These are phyloP conservation scores for Onychomys arenicola DNA, from an alignment of 2,797 vertebrate species.

Conservation along the genomic window DNA sequence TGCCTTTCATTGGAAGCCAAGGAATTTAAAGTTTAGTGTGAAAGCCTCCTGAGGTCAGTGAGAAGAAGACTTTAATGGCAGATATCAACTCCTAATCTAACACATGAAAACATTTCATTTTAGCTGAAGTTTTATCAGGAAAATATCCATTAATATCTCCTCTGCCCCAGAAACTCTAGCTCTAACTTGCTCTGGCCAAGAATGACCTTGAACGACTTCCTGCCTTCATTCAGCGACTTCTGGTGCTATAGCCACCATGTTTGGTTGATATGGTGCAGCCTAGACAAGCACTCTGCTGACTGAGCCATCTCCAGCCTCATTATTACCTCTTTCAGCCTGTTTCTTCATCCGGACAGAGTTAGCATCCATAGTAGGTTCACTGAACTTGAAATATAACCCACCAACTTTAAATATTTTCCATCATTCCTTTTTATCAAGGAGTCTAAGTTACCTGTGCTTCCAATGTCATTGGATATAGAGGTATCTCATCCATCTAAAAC, in stretches of 20 bases:
- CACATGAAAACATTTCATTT: background rate
- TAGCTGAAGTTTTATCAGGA: background rate
- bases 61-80: background rate
- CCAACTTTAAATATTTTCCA: background rate
- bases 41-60: background rate
- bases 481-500: background rate
- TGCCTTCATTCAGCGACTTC: background rate
- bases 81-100: background rate
- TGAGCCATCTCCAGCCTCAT: no score
- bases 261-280: background rate
- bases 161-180: no score
- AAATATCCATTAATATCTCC: background rate
- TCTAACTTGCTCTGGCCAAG: background rate
- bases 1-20: background rate
- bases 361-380: background rate
- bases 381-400: background rate
- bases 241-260: no score
- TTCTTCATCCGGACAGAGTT: background rate
- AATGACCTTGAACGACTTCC: background rate
- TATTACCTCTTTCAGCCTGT: background rate
- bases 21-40: background rate
- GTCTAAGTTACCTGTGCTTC: background rate
- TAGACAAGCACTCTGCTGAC: background rate
- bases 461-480: background rate
- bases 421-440: conserved; percentile 1